Percentiles rank a stretch among this genome's conserved stretches.
These are phyloP conservation scores for Choreutis nemorana DNA, from an alignment of 2,888 invertebrate species.

Conservation along the genomic window DNA sequence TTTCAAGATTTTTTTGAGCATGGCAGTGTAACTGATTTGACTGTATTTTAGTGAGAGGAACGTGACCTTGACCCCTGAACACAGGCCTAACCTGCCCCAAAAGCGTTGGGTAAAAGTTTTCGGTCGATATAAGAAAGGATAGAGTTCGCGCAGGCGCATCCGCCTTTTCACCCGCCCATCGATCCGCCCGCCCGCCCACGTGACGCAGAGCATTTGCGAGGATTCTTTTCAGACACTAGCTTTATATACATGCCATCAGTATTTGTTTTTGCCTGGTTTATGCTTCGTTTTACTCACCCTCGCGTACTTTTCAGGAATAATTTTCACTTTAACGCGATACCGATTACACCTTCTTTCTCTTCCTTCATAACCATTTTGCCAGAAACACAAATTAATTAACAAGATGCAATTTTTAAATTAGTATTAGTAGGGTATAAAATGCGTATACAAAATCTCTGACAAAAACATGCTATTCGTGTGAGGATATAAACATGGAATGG, in stretches of 20 bases:
- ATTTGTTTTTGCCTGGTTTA: no score
- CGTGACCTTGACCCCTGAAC: constrained; percentile 64
- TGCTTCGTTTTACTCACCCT: no score
- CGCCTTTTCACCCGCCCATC: constrained; percentile 35
- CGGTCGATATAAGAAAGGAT: constrained; percentile 52
- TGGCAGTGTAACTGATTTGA: no score
- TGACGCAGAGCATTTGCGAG: constrained; percentile 61
- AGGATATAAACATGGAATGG: no score
- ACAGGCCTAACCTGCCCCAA: constrained; percentile 68
- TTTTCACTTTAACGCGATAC: background rate
- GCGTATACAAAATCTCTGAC: no score
- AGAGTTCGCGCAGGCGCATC: constrained; percentile 56
- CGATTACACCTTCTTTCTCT: no score
- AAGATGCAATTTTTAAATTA: no score
- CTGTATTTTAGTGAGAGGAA: constrained; percentile 28
- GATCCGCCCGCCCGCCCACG: constrained; percentile 59
- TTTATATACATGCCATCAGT: constrained; percentile 21
- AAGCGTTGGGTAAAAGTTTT: constrained; percentile 51
- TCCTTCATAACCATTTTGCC: no score
- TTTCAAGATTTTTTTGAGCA: no score
- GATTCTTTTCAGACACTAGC: constrained; percentile 52
- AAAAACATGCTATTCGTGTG: no score
- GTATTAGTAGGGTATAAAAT: no score
- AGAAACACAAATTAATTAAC: no score
- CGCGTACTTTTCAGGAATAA: background rate